Percentiles rank a stretch among this genome's conserved stretches.
Conservation (phyloP, 2,113 vertebrate species). For the Ictalurus punctatus region DNA sequence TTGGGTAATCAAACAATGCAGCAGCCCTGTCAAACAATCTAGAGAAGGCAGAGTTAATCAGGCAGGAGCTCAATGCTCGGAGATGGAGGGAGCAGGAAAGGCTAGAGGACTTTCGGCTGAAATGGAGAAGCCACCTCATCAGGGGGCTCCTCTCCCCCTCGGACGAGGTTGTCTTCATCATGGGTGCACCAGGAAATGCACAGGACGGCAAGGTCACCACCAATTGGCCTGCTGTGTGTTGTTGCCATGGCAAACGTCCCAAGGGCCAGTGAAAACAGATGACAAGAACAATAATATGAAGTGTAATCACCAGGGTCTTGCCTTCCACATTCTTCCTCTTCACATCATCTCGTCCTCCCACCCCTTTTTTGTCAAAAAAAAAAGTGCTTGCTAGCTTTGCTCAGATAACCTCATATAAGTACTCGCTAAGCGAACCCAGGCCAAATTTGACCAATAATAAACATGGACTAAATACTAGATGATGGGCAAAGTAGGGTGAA, state of each 20-base stretch:
- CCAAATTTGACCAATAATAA: not conserved
- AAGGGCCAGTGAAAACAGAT: constrained; percentile 89
- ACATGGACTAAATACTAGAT: not conserved
- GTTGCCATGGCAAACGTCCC: constrained; percentile 93
- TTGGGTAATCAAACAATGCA: constrained; percentile 86
- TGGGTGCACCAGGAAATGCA: constrained; percentile 88
- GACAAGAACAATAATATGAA: constrained; percentile 84
- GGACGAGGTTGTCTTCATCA: constrained; percentile 93
- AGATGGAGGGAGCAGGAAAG: constrained; percentile 74
- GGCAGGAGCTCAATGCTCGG: constrained; percentile 70
- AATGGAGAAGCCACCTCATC: constrained; percentile 94
- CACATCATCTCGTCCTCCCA: constrained; percentile 61
- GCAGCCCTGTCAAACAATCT: constrained; percentile 78
- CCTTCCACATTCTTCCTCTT: constrained; percentile 68
- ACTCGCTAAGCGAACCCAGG: constrained; percentile 76
- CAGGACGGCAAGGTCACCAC: constrained; percentile 89
- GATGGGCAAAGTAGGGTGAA: not conserved
- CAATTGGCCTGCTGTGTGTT: constrained; percentile 85
- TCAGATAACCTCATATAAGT: constrained; percentile 87
- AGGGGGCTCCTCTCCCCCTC: constrained; percentile 85
- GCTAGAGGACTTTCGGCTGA: constrained; percentile 81
- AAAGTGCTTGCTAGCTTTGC: constrained; percentile 85
- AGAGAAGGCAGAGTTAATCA: constrained; percentile 84
- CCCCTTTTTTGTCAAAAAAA: constrained; percentile 72
- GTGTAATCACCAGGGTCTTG: constrained; percentile 71